Percentiles rank a stretch among this genome's conserved stretches.
Evolutionary conservation across 2,113 vertebrate species (phyloP).

Genomic region (Lasiurus borealis): DNA sequence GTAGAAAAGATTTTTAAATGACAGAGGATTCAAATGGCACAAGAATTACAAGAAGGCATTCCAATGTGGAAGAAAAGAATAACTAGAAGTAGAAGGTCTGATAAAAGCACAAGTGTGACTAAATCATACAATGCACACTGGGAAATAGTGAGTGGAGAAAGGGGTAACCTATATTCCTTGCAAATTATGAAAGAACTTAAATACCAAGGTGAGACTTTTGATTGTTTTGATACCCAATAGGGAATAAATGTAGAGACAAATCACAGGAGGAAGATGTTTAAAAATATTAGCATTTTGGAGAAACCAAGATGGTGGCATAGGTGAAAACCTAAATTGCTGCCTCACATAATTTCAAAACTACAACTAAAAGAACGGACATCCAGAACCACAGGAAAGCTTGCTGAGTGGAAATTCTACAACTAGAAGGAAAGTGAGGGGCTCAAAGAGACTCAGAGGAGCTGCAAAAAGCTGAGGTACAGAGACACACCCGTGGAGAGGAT

Average conservation of each 20-base stretch:
- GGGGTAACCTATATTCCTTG: neutral
- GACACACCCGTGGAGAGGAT: no score
- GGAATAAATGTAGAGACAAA: conserved; percentile 13
- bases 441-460: no score
- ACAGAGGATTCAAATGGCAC: neutral
- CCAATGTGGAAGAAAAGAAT: neutral
- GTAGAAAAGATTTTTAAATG: neutral
- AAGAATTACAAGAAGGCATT: neutral
- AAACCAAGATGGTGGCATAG: no score
- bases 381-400: no score
- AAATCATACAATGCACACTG: neutral
- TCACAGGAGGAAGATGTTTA: neutral
- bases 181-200: conserved; percentile 31
- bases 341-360: no score
- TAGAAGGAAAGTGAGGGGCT: no score
- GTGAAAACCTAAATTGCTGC: no score
- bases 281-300: neutral
- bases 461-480: no score
- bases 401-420: no score
- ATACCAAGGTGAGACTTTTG: neutral
- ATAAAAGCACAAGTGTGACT: neutral
- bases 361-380: no score
- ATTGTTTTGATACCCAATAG: neutral
- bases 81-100: neutral
- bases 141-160: neutral